Evolutionary conservation across 2,113 vertebrate species (phyloP).

Genomic region (Empidonax alnorum): DNA sequence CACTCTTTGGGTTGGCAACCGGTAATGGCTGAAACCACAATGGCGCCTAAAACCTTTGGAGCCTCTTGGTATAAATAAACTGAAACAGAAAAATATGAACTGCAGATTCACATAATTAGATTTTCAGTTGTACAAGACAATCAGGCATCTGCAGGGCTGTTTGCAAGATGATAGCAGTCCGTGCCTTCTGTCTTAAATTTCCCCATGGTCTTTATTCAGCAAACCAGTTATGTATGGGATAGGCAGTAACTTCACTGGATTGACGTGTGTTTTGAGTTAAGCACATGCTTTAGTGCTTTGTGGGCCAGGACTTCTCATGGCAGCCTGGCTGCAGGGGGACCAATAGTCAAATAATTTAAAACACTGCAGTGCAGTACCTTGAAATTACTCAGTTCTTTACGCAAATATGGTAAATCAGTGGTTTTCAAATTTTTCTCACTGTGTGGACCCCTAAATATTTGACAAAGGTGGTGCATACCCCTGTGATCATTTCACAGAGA

Average conservation of each 20-base stretch:
- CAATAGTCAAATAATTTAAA: background rate
- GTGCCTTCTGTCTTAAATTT: slow-evolving; percentile 14
- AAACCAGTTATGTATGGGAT: background rate
- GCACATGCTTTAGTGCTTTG: background rate
- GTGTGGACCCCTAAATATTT: background rate
- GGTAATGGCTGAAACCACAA: background rate
- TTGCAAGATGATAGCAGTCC: background rate
- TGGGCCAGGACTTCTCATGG: background rate
- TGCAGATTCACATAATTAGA: background rate
- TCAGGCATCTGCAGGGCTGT: slow-evolving; percentile 8
- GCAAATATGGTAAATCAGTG: background rate
- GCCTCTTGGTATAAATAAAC: background rate
- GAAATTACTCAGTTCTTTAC: background rate
- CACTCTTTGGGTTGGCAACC: background rate
- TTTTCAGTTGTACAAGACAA: background rate
- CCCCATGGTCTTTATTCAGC: background rate
- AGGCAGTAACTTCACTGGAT: background rate
- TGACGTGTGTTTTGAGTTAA: background rate
- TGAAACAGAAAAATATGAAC: slow-evolving; percentile 1
- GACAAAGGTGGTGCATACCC: background rate
- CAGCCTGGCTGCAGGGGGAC: background rate
- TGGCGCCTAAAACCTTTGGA: background rate
- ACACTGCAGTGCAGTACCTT: background rate
- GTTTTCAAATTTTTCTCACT: background rate
- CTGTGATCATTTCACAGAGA: background rate